Evolutionary conservation across 2,888 invertebrate genomes (phyloP).

Genomic region (Entomobrya proxima): DNA sequence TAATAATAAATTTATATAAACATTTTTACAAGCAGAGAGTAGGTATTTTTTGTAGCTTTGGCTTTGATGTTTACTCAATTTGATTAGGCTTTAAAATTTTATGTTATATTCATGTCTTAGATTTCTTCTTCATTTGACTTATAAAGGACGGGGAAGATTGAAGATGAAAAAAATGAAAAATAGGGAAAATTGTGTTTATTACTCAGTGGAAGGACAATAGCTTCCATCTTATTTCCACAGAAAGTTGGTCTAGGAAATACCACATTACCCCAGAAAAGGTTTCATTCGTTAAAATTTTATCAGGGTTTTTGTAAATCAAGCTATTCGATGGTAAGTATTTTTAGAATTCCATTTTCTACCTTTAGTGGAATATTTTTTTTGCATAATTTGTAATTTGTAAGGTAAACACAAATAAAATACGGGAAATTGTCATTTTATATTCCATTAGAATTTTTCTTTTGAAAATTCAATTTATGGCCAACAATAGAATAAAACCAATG

Average conservation of each 20-base stretch:
- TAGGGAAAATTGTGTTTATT: not conserved
- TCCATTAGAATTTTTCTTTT: not conserved
- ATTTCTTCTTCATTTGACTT: not conserved
- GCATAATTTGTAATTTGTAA: no score
- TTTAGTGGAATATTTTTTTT: no score
- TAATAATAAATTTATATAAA: not conserved
- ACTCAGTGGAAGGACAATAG: not conserved
- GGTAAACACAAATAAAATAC: no score
- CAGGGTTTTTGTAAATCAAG: no score
- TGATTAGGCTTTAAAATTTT: not conserved
- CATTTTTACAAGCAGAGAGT: no score
- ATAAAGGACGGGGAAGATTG: not conserved
- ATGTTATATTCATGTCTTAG: not conserved
- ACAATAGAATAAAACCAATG: not conserved
- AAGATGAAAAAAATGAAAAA: not conserved
- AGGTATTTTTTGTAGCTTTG: no score
- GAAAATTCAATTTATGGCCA: not conserved
- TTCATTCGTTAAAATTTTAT: no score
- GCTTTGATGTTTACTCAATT: not conserved
- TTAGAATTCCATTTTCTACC: no score
- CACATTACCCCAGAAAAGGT: no score
- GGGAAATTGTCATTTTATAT: not conserved
- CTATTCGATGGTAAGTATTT: no score
- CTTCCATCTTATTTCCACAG: no score
- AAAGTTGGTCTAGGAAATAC: no score